Evolutionary conservation across 2,888 invertebrate genomes (phyloP).

Genomic region (Drepanosiphum platanoidis): DNA sequence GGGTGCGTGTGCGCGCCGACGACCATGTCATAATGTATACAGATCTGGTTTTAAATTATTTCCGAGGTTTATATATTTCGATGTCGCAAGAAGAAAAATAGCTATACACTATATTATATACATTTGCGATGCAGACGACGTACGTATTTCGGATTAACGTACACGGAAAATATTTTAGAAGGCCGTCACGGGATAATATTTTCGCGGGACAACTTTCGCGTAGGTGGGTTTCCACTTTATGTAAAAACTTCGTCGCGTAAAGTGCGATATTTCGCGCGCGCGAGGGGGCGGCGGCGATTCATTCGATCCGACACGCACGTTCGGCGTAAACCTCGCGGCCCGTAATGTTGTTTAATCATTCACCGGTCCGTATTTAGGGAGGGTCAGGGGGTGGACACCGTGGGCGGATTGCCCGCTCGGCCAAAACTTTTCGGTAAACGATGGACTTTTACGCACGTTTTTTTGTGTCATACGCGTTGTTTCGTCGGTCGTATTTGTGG

Average conservation of each 20-base stretch:
- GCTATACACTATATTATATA: slow-evolving; percentile 2
- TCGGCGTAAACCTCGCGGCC: too few relatives aligned
- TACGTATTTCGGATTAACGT: slow-evolving; percentile 3
- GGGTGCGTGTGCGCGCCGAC: not conserved
- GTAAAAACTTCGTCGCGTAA: not conserved
- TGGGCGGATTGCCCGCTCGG: too few relatives aligned
- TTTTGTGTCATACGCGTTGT: too few relatives aligned
- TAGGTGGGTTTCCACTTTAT: slow-evolving; percentile 6
- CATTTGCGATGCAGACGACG: slow-evolving; percentile 31
- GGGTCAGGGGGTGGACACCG: too few relatives aligned
- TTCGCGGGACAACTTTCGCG: not conserved
- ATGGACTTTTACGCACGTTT: too few relatives aligned
- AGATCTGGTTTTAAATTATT: slow-evolving; percentile 8
- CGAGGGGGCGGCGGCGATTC: not conserved
- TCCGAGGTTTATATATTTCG: not conserved
- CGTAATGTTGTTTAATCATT: too few relatives aligned
- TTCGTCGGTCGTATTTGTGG: too few relatives aligned
- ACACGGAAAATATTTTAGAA: slow-evolving; percentile 57
- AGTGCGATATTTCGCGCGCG: not conserved
- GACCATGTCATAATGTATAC: too few relatives aligned
- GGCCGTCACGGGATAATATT: slow-evolving; percentile 13
- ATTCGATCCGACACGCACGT: not conserved
- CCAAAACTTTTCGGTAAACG: too few relatives aligned
- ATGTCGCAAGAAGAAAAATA: slow-evolving; percentile 7
- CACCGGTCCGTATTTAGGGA: too few relatives aligned